Evolutionary conservation across 2,888 invertebrate genomes (phyloP).

Genomic region (Globia sparganii): DNA sequence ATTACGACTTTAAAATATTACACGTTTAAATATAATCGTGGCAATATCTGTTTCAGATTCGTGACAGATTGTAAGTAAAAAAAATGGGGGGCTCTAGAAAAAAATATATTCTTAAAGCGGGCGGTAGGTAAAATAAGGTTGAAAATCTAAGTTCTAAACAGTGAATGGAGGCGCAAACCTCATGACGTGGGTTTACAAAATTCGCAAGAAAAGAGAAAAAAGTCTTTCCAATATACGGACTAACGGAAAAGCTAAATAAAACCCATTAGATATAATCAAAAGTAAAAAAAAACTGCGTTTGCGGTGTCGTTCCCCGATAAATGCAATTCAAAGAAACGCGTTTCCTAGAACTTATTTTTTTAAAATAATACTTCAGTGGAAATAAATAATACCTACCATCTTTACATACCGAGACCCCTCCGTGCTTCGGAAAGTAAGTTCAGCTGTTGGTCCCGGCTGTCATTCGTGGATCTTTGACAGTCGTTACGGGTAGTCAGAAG

Average conservation of each 20-base stretch:
- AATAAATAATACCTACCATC: too few relatives aligned
- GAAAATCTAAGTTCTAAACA: neutral
- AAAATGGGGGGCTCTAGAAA: neutral
- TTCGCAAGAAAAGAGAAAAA: neutral
- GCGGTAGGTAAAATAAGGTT: neutral
- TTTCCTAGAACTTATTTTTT: neutral
- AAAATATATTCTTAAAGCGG: neutral
- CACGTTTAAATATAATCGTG: neutral
- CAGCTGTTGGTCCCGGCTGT: too few relatives aligned
- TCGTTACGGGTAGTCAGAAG: too few relatives aligned
- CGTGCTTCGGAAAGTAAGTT: too few relatives aligned
- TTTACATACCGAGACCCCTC: too few relatives aligned
- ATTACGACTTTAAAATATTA: neutral
- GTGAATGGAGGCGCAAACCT: neutral
- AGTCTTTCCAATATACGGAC: neutral
- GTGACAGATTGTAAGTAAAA: neutral
- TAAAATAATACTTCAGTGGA: neutral
- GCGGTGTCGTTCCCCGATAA: neutral
- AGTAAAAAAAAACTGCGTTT: neutral
- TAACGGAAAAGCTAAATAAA: conserved; percentile 11
- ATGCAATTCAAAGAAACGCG: neutral
- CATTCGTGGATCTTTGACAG: too few relatives aligned
- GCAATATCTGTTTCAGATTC: neutral
- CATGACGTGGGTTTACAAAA: neutral
- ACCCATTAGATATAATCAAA: neutral